Evolutionary conservation across 2,888 invertebrate species (phyloP).

Genomic region (Andrena minutula): DNA sequence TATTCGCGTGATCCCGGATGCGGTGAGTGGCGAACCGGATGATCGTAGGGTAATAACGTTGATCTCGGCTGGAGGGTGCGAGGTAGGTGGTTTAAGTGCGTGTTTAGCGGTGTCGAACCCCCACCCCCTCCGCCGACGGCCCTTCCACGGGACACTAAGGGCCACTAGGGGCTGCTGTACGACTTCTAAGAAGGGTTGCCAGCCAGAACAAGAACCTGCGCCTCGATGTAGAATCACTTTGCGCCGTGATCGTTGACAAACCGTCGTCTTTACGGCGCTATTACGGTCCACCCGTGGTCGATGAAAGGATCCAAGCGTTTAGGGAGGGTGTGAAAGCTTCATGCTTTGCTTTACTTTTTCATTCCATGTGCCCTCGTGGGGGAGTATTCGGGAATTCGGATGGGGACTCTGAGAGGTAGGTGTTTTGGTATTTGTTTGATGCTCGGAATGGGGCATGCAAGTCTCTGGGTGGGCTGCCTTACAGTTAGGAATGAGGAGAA

Average conservation of each 20-base stretch:
- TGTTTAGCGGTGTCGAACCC: constrained; percentile 76
- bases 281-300: constrained; percentile 15
- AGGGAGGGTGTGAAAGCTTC: not conserved
- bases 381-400: no score
- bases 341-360: not conserved
- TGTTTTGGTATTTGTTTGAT: no score
- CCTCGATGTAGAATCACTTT: constrained; percentile 70
- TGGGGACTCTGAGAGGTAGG: no score
- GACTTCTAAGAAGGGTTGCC: constrained; percentile 63
- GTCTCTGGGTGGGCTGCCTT: no score
- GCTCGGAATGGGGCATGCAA: no score
- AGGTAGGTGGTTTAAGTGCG: constrained; percentile 73
- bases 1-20: constrained; percentile 55
- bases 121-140: constrained; percentile 69
- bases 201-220: constrained; percentile 58
- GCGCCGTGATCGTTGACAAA: constrained; percentile 48
- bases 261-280: constrained; percentile 40
- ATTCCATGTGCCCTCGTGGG: not conserved
- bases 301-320: constrained; percentile 12
- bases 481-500: no score
- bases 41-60: constrained; percentile 73
- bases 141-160: constrained; percentile 72
- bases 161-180: constrained; percentile 63
- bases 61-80: constrained; percentile 67
- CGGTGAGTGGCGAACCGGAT: constrained; percentile 63